These are phyloP conservation scores for Baccha elongata DNA, from an alignment of 2,888 invertebrate species.

Conservation along the genomic window DNA sequence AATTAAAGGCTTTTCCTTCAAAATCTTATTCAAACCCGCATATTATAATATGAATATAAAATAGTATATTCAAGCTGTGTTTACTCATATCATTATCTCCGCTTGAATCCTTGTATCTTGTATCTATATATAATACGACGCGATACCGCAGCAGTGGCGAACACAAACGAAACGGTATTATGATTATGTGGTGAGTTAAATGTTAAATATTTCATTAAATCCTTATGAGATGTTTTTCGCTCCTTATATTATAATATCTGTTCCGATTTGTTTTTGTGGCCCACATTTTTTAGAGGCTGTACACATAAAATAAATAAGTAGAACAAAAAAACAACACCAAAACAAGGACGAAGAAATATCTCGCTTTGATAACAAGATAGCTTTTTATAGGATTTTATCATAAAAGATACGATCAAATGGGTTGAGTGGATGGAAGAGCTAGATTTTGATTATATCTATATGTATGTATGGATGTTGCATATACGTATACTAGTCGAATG, in stretches of 20 bases:
- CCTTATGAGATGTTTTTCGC: conserved; percentile 67
- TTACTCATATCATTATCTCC: neutral
- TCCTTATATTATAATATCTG: conserved; percentile 33
- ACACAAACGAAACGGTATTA: neutral
- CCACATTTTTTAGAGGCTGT: conserved; percentile 51
- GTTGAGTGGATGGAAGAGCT: conserved; percentile 36
- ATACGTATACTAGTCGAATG: neutral
- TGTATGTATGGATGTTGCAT: conserved; percentile 24
- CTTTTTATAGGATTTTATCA: conserved; percentile 60
- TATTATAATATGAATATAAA: neutral
- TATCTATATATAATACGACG: no score
- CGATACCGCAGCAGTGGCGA: conserved; percentile 15
- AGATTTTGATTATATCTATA: conserved; percentile 18
- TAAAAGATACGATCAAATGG: conserved; percentile 66
- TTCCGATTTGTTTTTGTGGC: conserved; percentile 53
- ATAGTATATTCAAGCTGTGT: neutral
- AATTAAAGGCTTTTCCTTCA: neutral
- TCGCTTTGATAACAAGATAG: conserved; percentile 69
- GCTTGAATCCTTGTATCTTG: neutral
- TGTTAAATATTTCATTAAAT: conserved; percentile 75
- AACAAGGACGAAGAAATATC: conserved; percentile 36
- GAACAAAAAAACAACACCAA: neutral
- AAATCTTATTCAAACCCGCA: neutral
- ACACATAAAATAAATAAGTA: neutral
- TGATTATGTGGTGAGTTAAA: conserved; percentile 32